phyloP scores from a whole-genome alignment of 2,113 vertebrate species.

The Myxocyprinus asiaticus region DNA sequence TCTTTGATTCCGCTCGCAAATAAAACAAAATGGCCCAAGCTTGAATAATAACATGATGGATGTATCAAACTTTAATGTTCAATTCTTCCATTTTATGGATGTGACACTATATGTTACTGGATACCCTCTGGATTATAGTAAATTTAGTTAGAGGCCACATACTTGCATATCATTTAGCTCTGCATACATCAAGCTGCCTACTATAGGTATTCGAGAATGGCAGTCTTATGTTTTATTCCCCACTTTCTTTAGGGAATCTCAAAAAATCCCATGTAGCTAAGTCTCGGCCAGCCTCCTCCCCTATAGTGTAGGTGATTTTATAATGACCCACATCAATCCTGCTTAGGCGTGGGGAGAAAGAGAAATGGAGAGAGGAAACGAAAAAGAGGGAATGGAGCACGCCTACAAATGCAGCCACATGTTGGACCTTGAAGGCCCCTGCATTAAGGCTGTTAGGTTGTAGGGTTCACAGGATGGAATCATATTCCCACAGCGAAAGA shows the following conservation, averaged over 20 bases:
- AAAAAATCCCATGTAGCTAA: conserved; percentile 43
- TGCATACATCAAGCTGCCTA: not conserved
- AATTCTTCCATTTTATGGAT: conserved; percentile 9
- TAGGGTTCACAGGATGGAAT: conserved; percentile 42
- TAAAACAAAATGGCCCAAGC: not conserved
- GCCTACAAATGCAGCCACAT: conserved; percentile 49
- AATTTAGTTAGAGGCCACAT: conserved; percentile 1
- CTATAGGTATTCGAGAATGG: not conserved
- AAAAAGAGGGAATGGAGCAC: conserved; percentile 12
- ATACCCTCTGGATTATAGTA: conserved; percentile 5
- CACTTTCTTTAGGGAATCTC: conserved; percentile 38
- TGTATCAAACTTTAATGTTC: conserved; percentile 5
- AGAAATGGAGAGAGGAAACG: conserved; percentile 4
- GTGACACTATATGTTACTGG: not conserved
- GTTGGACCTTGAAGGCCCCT: conserved; percentile 44
- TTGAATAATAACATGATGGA: not conserved
- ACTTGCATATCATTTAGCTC: not conserved
- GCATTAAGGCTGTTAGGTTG: conserved; percentile 47
- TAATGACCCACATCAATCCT: conserved; percentile 43
- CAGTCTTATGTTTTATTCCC: conserved; percentile 3
- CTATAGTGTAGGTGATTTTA: conserved; percentile 39
- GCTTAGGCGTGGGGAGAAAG: not conserved
- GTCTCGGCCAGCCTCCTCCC: not conserved
- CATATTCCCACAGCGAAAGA: conserved; percentile 26
- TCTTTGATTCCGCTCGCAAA: not conserved